Conservation (phyloP, 2,888 invertebrate genomes). For the Halocaridina rubra region DNA sequence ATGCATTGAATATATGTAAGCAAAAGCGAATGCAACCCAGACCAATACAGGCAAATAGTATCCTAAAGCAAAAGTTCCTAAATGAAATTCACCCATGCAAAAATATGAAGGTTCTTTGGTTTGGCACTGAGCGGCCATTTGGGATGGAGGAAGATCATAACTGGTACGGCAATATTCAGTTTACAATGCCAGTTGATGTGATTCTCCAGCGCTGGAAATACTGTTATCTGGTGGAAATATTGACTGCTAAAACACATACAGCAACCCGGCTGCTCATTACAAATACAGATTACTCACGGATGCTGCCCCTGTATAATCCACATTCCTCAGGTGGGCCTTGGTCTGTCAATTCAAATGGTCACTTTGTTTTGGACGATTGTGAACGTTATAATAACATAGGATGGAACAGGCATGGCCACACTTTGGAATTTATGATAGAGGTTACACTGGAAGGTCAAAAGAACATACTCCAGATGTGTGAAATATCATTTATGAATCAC, state of each 20-base stretch:
- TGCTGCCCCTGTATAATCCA: constrained; percentile 19
- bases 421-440: constrained; percentile 44
- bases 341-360: neutral
- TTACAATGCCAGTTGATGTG: neutral
- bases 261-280: constrained; percentile 22
- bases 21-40: neutral
- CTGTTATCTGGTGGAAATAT: constrained; percentile 32
- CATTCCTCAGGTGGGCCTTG: constrained; percentile 13
- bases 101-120: constrained; percentile 26
- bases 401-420: constrained; percentile 10
- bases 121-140: neutral
- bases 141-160: constrained; percentile 4
- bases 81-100: neutral
- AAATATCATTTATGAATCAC: constrained; percentile 37
- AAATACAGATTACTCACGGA: constrained; percentile 1
- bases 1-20: constrained; percentile 18
- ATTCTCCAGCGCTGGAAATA: constrained; percentile 15
- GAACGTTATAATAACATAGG: constrained; percentile 28
- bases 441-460: neutral
- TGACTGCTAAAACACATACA: constrained; percentile 7
- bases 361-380: neutral
- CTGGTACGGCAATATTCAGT: constrained; percentile 43
- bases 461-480: neutral
- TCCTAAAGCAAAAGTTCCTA: neutral
- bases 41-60: neutral